phyloP scores from a whole-genome alignment of 2,113 vertebrate species.

The Tetrao urogallus region DNA sequence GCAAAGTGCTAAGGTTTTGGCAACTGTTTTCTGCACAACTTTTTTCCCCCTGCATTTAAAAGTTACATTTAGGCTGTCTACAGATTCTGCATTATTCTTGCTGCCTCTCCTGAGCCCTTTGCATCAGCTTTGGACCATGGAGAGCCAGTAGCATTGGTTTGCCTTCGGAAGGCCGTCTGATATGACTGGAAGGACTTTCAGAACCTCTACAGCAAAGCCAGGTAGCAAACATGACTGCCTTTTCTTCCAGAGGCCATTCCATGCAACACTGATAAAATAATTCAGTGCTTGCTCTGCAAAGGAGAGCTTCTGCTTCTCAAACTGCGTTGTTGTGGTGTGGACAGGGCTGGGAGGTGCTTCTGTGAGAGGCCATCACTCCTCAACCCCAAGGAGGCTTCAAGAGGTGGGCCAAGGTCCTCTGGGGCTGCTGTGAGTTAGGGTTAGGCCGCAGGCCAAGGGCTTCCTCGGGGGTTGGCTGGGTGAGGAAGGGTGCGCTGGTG shows the following conservation, averaged over 20 bases:
- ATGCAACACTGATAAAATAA: neutral
- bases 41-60: neutral
- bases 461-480: neutral
- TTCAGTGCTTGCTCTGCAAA: neutral
- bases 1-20: neutral
- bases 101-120: neutral
- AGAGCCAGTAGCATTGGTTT: neutral
- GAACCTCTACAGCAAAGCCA: fast-evolving
- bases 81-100: neutral
- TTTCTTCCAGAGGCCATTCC: neutral
- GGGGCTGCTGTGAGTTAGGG: fast-evolving
- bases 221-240: neutral
- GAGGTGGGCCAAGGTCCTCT: neutral
- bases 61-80: neutral
- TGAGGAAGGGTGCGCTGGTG: neutral
- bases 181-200: neutral
- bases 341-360: neutral
- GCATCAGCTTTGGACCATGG: fast-evolving
- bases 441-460: neutral
- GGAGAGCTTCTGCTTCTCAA: neutral
- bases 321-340: neutral
- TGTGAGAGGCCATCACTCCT: neutral
- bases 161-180: neutral
- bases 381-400: neutral
- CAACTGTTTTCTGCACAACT: neutral